Evolutionary conservation across 2,888 invertebrate genomes (phyloP), one percentile per base, ranked within the genome.

Genomic region (Melipona beecheii): DNA sequence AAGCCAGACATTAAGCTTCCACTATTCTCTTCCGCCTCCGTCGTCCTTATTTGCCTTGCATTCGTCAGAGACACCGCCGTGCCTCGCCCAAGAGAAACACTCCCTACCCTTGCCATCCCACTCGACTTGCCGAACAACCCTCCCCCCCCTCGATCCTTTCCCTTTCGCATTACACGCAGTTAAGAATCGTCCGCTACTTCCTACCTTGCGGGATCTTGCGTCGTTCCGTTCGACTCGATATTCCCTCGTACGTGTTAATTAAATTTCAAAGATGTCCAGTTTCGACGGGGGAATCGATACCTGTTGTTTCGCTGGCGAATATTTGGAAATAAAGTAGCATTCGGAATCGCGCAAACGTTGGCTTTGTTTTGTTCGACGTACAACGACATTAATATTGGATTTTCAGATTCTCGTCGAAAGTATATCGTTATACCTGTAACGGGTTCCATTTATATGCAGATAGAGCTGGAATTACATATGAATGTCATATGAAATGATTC

Each of bases 1-100:
- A 85, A 88, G 87, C 88, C 84, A 76, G 87, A 86, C 92, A 90
- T 91, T 91, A 91, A 92, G 90, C 88, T 90, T 91, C 89, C 86
- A 86, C 91, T 81, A 80, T 82, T 86, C 86, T 83, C 86, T 77
- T 79, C 75, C 77, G 43, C 75, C 49, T 9, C 49, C 31, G 52
- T 19, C 78, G 79, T 84, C 83, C 84, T 89, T 90, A 91, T 92
- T 92, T 92, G 86, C 87, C 87, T 90, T 91, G 90, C 90, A 90
- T 92, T 91, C 90, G 90, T 91, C 90, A 88, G 89, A 81, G 86
- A 50, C 72, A 69, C 78, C 85, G 77, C 36, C 75, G 76, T 69
- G 80, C 79, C 81, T 78, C 83, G 77, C 74, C 85, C 64, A 52
- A 21, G 71, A 78, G 71, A 66, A 83, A 4, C 19, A 19, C 68